Conservation (phyloP, 2,888 invertebrate species). For the Archips xylosteana region DNA sequence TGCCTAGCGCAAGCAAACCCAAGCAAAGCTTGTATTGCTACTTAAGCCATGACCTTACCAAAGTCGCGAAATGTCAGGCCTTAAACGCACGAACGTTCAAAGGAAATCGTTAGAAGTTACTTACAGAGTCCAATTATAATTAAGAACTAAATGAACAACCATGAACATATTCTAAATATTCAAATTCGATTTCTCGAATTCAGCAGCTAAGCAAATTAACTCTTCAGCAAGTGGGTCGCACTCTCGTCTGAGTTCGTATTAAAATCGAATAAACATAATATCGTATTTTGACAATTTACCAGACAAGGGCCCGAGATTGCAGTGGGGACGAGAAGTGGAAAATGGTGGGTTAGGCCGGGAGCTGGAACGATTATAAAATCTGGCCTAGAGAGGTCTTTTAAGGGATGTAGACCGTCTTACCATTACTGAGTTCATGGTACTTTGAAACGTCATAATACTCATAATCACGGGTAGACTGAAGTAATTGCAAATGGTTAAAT, state of each 20-base stretch:
- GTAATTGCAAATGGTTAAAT: too few relatives aligned
- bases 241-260: background rate
- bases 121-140: background rate
- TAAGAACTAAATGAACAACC: slow-evolving; percentile 2
- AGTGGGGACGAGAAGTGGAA: slow-evolving; percentile 21
- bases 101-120: slow-evolving; percentile 5
- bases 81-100: background rate
- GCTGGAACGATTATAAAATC: background rate
- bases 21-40: too few relatives aligned
- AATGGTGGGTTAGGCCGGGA: slow-evolving; percentile 4
- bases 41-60: background rate
- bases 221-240: background rate
- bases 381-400: too few relatives aligned
- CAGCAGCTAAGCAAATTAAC: slow-evolving; percentile 17
- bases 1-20: too few relatives aligned
- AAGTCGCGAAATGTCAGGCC: background rate
- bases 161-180: background rate
- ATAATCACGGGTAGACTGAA: too few relatives aligned
- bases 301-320: slow-evolving; percentile 13
- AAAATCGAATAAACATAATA: slow-evolving; percentile 29
- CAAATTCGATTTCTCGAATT: slow-evolving; percentile 5
- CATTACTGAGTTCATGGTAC: too few relatives aligned
- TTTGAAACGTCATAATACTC: too few relatives aligned
- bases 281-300: slow-evolving; percentile 30
- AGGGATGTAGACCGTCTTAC: too few relatives aligned